A percentile compares a stretch with the other conserved stretches of the same genome.
phyloP scores from a whole-genome alignment of 64 coral and sea anemone genomes.

The Actinia equina region DNA sequence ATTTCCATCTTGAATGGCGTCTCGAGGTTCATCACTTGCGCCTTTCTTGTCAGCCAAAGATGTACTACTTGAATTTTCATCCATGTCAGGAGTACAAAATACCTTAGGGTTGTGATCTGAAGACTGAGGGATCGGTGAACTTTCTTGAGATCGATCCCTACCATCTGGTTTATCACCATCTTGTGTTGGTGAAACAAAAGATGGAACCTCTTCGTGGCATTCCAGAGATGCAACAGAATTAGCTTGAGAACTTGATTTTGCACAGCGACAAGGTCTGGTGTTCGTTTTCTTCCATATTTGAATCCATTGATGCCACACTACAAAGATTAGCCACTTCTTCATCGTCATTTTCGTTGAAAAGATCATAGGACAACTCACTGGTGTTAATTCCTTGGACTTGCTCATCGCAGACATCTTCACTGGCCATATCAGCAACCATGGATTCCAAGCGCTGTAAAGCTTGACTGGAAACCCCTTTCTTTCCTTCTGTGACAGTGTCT shows the following conservation, averaged over 20 bases:
- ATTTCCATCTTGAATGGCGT: background rate
- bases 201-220: slow-evolving; percentile 83
- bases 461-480: slow-evolving; percentile 43
- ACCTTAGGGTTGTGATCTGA: background rate
- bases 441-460: slow-evolving; percentile 89
- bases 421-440: slow-evolving; percentile 99
- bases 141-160: slow-evolving; percentile 5
- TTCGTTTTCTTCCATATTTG: background rate
- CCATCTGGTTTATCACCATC: slow-evolving; percentile 23
- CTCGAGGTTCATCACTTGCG: background rate
- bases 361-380: slow-evolving; percentile 47
- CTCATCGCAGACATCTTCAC: slow-evolving; percentile 74
- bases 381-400: slow-evolving; percentile 38
- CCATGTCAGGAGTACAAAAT: background rate
- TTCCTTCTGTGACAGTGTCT: background rate
- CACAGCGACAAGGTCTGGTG: background rate
- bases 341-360: slow-evolving; percentile 10
- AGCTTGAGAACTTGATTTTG: slow-evolving; percentile 54
- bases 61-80: background rate
- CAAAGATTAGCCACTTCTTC: slow-evolving; percentile 31
- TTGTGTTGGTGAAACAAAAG: slow-evolving; percentile 61
- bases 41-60: background rate
- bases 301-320: background rate
- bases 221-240: slow-evolving; percentile 80
- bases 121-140: background rate